phyloP scores from a whole-genome alignment of 2,888 invertebrate genomes.

The Melipona beecheii region DNA sequence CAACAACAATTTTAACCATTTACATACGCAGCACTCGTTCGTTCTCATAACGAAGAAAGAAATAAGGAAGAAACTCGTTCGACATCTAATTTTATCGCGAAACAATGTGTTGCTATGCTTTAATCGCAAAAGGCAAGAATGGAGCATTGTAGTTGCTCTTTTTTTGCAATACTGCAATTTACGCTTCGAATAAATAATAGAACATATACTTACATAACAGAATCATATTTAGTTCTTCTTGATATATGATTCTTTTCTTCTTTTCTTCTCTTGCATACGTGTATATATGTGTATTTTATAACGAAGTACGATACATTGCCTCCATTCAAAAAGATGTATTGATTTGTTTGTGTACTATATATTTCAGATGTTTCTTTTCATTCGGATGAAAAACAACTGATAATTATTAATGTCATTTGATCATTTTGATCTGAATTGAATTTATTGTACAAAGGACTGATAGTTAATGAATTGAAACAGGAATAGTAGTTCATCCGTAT shows the following conservation, averaged over 20 bases:
- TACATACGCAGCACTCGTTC: not conserved
- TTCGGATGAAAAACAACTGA: no score
- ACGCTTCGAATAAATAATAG: constrained; percentile 15
- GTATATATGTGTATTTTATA: not conserved
- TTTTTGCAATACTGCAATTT: not conserved
- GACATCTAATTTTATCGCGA: not conserved
- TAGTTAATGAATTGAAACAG: not conserved
- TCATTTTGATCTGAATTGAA: not conserved
- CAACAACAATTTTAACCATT: constrained; percentile 55
- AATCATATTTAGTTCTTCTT: not conserved
- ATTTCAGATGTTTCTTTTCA: not conserved
- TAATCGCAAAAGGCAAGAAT: not conserved
- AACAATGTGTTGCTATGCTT: not conserved
- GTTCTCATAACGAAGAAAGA: not conserved
- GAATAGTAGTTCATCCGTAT: constrained; percentile 62
- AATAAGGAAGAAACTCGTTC: not conserved
- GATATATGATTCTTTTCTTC: not conserved
- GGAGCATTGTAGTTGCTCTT: not conserved
- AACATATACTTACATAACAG: not conserved
- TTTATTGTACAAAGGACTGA: no score
- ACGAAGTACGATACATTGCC: not conserved
- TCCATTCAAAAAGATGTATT: not conserved
- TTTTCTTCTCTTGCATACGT: no score
- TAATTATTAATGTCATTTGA: not conserved
- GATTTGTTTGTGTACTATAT: not conserved